Conservation (phyloP, 2,113 vertebrate genomes). For the Phalacrocorax brasilianus region DNA sequence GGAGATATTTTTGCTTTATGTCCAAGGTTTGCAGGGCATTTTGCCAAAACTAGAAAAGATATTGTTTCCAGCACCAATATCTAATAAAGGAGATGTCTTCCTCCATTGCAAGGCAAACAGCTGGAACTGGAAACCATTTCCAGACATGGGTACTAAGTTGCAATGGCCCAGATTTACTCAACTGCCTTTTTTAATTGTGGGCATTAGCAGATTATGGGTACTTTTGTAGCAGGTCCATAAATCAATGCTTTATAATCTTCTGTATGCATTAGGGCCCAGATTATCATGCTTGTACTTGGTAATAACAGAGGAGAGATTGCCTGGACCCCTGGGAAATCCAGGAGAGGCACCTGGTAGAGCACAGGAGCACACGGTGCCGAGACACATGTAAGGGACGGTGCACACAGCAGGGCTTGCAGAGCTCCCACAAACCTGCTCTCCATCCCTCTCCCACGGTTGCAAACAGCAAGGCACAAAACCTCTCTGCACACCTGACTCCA, state of each 20-base stretch:
- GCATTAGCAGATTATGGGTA: constrained; percentile 8
- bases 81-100: neutral
- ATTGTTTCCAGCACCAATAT: neutral
- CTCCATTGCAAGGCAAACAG: neutral
- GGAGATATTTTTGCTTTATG: neutral
- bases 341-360: neutral
- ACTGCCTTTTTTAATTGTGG: constrained; percentile 2
- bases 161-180: neutral
- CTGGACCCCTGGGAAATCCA: constrained; percentile 1
- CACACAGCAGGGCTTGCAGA: neutral
- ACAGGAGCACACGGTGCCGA: fast-evolving
- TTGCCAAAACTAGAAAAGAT: neutral
- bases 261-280: neutral
- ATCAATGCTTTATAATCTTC: constrained; percentile 38
- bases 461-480: neutral
- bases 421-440: neutral
- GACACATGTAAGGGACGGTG: neutral
- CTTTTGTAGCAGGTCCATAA: constrained; percentile 2
- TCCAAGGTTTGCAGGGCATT: neutral
- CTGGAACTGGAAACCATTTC: neutral
- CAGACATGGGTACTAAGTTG: neutral
- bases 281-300: constrained; percentile 20
- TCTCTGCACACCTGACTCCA: fast-evolving
- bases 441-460: fast-evolving
- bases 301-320: constrained; percentile 27